Base-by-base conservation (phyloP, 1,140 invertebrate genomes). In the Stenopsyche tienmushanensis region DNA sequence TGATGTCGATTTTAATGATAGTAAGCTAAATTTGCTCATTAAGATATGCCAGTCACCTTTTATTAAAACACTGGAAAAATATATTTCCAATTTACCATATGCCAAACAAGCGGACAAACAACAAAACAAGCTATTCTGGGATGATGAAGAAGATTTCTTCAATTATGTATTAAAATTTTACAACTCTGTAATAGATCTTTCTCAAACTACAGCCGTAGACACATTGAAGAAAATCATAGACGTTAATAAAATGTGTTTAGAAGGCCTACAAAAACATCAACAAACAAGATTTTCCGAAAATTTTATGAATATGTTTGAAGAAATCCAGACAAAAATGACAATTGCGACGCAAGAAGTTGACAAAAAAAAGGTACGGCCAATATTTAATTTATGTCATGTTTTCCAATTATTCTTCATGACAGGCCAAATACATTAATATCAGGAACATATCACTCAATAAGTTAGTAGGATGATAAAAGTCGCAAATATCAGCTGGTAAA, bases 71-170 rank as follows among this genome's bases (percentile, higher is more conserved):
- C 34, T 57, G 17, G 21, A 13, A 9, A 1, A 42, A 13, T 57
- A 57, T 24, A 18, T 57, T 20, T 21, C 25, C n/a, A 21, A 20
- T 42, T 44, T 57, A 17, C 54, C 54, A n/a, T 57, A 21, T 57
- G 34, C 24, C 1, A 57, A 44, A 42, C 9, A 23, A 8, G 15
- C n/a, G n/a, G 54, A 57, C 13, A 57, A 57, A 24, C 17, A n/a
- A 21, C 3, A 1, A 1, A 57, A 57, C 18, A 57, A 10, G n/a
- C 18, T 57, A 20, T 57, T 42, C 20, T 57, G 54, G 54, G 24
- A 57, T 44, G 21, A 57, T 21, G 25, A 10, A 1, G 54, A 42
- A 5, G 54, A 57, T 23, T 57, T 57, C 24, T 57, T 15, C 17
- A 21, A 18, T 3, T 42, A 42, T 44, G 8, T 39, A 15, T 44